Conservation (phyloP, 2,888 invertebrate genomes). For the Galerucella nymphaeae region DNA sequence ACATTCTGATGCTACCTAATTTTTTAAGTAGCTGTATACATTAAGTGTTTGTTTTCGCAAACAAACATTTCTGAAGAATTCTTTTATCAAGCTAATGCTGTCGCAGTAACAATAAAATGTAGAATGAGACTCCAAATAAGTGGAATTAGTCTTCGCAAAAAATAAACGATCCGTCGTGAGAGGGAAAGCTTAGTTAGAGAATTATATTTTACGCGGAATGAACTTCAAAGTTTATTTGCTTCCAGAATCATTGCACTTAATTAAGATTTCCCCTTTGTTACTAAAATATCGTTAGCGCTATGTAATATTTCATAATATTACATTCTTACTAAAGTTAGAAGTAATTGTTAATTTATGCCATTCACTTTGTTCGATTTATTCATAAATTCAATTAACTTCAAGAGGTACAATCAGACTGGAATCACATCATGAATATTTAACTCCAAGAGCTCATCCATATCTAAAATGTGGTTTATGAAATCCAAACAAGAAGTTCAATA, state of each 20-base stretch:
- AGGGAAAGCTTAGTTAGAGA: slow-evolving; percentile 13
- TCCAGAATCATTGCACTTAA: slow-evolving; percentile 9
- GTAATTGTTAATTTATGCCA: background rate
- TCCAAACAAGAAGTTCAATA: too few species aligned
- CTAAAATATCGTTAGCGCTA: slow-evolving; percentile 3
- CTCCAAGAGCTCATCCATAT: too few species aligned
- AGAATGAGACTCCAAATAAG: slow-evolving; percentile 7
- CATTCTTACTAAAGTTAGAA: background rate
- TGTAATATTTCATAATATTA: background rate
- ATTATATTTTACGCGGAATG: slow-evolving; percentile 10
- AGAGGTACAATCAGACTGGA: background rate
- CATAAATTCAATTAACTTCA: background rate
- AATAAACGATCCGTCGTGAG: slow-evolving; percentile 1
- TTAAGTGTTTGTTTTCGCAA: slow-evolving; percentile 4
- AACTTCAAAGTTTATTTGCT: slow-evolving; percentile 9
- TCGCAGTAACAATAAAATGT: slow-evolving; percentile 9
- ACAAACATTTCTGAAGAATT: slow-evolving; percentile 2
- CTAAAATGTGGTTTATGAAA: too few species aligned
- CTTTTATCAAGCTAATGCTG: slow-evolving; percentile 6
- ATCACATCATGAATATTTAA: background rate
- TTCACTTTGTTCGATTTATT: background rate
- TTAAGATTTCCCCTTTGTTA: slow-evolving; percentile 12
- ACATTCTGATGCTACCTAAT: background rate
- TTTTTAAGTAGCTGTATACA: slow-evolving; percentile 8
- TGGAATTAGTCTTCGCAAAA: slow-evolving; percentile 7